These are phyloP conservation scores for Amitus sp. DNA, from an alignment of 2,888 invertebrate genomes.

Conservation along the genomic window DNA sequence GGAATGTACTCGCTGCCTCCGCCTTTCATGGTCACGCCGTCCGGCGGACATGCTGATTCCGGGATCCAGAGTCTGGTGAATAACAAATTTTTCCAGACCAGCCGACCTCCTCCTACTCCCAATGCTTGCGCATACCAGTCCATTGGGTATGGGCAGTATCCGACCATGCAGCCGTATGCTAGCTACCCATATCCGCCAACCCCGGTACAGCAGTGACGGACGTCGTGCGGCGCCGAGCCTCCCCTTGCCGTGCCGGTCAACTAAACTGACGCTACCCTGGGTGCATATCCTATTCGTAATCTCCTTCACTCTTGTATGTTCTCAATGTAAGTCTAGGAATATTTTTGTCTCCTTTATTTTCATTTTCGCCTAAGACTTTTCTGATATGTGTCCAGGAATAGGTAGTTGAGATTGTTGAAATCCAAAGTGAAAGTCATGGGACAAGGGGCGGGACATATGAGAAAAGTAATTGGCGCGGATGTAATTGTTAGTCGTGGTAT, in stretches of 20 bases:
- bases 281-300: conserved; percentile 35
- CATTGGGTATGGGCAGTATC: conserved; percentile 76
- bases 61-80: conserved; percentile 70
- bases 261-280: conserved; percentile 21
- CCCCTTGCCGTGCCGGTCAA: conserved; percentile 23
- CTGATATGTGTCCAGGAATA: conserved; percentile 49
- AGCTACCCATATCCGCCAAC: conserved; percentile 73
- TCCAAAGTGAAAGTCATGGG: no score
- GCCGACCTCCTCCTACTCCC: conserved; percentile 68
- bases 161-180: conserved; percentile 75
- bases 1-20: conserved; percentile 65
- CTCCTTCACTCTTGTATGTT: conserved; percentile 37
- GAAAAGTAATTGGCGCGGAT: conserved; percentile 57
- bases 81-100: conserved; percentile 80
- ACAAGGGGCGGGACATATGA: conserved; percentile 63
- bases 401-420: no score
- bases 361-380: conserved; percentile 50
- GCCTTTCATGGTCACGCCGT: conserved; percentile 67
- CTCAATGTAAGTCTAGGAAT: conserved; percentile 44
- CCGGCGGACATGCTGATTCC: conserved; percentile 62
- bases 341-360: conserved; percentile 45
- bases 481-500: conserved; percentile 61
- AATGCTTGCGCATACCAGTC: conserved; percentile 72
- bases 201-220: conserved; percentile 78
- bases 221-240: conserved; percentile 24